Evolutionary conservation across 2,888 invertebrate genomes (phyloP).

Genomic region (Polia nebulosa): DNA sequence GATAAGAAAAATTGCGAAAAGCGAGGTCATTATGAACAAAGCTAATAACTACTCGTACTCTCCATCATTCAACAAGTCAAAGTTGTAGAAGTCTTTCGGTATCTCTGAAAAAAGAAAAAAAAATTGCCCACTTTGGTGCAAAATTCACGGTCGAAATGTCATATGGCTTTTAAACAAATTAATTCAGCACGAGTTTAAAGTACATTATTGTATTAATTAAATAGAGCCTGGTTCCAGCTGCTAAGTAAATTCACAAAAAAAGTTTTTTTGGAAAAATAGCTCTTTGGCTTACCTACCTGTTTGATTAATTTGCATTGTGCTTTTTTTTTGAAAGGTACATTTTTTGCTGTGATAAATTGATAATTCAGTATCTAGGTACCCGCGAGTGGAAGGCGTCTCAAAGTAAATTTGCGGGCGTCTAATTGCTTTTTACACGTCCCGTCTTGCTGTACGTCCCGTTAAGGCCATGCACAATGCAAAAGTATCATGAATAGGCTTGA

Average conservation of each 20-base stretch:
- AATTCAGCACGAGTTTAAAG: conserved; percentile 14
- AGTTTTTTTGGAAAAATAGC: neutral
- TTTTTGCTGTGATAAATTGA: conserved; percentile 3
- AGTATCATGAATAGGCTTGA: no score
- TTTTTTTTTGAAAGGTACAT: neutral
- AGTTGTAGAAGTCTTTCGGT: no score
- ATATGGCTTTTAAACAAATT: conserved; percentile 26
- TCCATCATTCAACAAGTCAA: no score
- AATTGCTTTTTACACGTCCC: conserved; percentile 45
- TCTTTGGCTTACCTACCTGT: neutral
- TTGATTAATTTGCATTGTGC: conserved; percentile 4
- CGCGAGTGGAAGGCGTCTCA: neutral
- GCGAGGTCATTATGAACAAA: no score
- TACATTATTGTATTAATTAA: conserved; percentile 32
- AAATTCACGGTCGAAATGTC: no score
- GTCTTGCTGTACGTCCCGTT: no score
- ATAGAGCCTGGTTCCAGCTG: conserved; percentile 5
- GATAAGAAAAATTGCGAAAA: no score
- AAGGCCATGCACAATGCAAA: no score
- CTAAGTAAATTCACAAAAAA: neutral
- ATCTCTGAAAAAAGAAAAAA: no score
- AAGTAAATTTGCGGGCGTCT: conserved; percentile 25
- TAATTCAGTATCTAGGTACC: neutral
- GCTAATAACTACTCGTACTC: no score
- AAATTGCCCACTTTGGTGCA: no score